Base-by-base conservation (phyloP, 2,797 vertebrate genomes). In the Falco columbarius region DNA sequence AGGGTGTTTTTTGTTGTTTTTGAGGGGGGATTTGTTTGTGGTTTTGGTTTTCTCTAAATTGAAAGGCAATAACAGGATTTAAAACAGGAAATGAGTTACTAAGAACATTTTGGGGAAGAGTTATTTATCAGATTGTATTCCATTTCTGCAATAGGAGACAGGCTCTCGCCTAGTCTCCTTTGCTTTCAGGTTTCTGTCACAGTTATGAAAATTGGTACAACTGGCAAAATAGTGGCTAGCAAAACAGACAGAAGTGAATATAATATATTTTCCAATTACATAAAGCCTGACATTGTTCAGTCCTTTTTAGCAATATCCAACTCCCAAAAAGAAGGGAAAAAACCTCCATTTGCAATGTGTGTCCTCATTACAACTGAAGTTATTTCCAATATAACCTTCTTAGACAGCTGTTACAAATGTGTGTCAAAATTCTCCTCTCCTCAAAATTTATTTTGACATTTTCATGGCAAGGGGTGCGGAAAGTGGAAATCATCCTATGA, bases 1-100 rank as follows among this genome's bases (percentile, higher is more conserved):
- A 71, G 51, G 36, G 1, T 7, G 65, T 16, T 58, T 61, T 13
- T 9, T 44, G 2, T 8, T 20, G 66, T 85, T 61, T 66, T 24
- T 46, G 4, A 29, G 20, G 12, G 0, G 0, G 6, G 5, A 23
- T 24, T 38, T 52, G 6, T 38, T 68, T 19, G 18, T 26, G 10
- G 32, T 46, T 75, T 21, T 5, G 8, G 2, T 26, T 34, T 49
- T 77, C 30, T 79, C 68, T 32, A 7, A 77, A 80, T 10, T 70
- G 24, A 76, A 85, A 76, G 14, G 63, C 52, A 91, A 2, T 26
- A 70, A 36, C 4, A 40, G 26, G 4, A 65, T 76, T 91, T 76
- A 67, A 66, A 92, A 19, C 9, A 81, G 62, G 14, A 86, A 86
- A 79, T 61, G 8, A 79, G 44, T n/a, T 55, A 67, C n/a, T 42